Evolutionary conservation across 1,140 invertebrate species (phyloP).

Genomic region (Polyergus mexicanus): DNA sequence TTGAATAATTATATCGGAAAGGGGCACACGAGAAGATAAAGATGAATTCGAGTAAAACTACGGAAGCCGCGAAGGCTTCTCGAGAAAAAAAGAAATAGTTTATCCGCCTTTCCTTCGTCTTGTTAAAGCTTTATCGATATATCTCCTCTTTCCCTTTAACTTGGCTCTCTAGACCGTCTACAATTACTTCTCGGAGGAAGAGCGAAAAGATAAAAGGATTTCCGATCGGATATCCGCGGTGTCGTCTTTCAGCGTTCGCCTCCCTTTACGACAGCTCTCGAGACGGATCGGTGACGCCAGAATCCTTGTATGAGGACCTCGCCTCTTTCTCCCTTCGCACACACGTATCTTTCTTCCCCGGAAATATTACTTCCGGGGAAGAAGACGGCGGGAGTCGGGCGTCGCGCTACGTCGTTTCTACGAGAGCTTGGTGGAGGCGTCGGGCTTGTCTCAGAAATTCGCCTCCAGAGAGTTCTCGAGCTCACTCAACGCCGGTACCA

Average conservation of each 20-base stretch:
- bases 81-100: neutral
- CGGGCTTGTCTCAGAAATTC: constrained; percentile 73
- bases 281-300: neutral
- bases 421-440: constrained; percentile 33
- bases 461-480: constrained; percentile 77
- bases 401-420: constrained; percentile 56
- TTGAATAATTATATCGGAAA: constrained; percentile 38
- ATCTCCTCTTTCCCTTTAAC: constrained; percentile 36
- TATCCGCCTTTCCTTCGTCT: constrained; percentile 15
- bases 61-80: neutral
- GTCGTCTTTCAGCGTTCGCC: constrained; percentile 19
- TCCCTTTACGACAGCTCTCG: constrained; percentile 8
- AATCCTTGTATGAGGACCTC: neutral
- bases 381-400: constrained; percentile 38
- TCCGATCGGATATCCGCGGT: constrained; percentile 15
- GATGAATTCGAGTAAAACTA: constrained; percentile 45
- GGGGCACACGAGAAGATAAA: constrained; percentile 10
- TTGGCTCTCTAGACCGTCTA: constrained; percentile 13
- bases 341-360: neutral
- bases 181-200: constrained; percentile 22
- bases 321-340: neutral
- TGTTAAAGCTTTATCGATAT: constrained; percentile 60
- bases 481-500: constrained; percentile 83
- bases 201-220: constrained; percentile 46
- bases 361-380: constrained; percentile 33